Evolutionary conservation across 2,797 vertebrate species (phyloP).

Genomic region (Hemitrygon akajei): DNA sequence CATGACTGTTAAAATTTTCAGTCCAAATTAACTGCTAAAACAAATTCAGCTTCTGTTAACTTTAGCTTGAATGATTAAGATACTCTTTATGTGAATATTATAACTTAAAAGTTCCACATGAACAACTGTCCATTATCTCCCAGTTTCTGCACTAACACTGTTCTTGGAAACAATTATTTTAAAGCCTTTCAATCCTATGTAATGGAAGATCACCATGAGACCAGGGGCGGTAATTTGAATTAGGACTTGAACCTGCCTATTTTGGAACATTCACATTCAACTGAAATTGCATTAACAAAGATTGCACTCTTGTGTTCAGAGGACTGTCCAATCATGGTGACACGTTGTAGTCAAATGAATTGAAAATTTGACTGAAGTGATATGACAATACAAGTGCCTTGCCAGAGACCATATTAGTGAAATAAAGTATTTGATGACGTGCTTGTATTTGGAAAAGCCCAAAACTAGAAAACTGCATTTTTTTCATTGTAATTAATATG

Average conservation of each 20-base stretch:
- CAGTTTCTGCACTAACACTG: background rate
- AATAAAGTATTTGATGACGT: background rate
- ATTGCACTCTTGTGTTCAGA: background rate
- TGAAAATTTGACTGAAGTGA: background rate
- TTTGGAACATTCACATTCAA: background rate
- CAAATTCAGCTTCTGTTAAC: background rate
- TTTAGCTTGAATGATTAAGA: background rate
- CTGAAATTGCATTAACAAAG: too few relatives aligned
- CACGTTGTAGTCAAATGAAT: background rate
- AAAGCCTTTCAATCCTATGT: background rate
- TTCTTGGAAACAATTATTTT: background rate
- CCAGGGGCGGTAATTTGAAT: background rate
- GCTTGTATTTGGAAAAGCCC: background rate
- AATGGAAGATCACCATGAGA: background rate
- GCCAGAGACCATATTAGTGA: background rate
- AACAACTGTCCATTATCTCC: background rate
- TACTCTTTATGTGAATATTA: background rate
- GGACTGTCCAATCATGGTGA: background rate
- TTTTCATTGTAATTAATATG: background rate
- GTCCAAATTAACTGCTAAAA: too few relatives aligned
- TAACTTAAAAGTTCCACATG: background rate
- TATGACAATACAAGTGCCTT: background rate
- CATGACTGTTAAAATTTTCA: too few relatives aligned
- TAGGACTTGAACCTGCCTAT: background rate
- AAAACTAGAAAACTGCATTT: background rate